Base-by-base conservation (phyloP, 2,888 invertebrate species). In the Phragmatobia fuliginosa region DNA sequence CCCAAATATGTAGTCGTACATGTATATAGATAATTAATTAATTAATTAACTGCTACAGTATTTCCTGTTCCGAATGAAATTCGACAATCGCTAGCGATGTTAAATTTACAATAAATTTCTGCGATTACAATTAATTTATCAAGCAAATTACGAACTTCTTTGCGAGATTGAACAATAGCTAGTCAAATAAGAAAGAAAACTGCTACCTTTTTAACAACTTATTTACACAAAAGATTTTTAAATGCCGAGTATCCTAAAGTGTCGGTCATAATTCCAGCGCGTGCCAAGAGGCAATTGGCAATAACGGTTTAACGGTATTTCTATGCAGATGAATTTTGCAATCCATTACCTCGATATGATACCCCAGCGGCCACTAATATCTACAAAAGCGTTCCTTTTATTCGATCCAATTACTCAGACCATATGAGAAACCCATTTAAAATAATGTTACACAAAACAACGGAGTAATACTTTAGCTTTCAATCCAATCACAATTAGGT, bases 401-500 rank as follows among this genome's bases (percentile, higher is more conserved):
- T 64, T 64, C 28, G 14, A 52, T 60, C 59, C 68, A 62, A 68
- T 68, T 68, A 68, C 68, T 64, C 33, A 45, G 64, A 41, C 36
- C 33, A 45, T 63, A 58, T 56, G n/a, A 25, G 41, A 52, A 64
- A 49, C 36, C 52, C 38, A 60, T 60, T 68, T 60, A 31, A 59
- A 70, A 74, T 33, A 31, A 28, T 64, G 59, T 68, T 59, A 28
- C 62, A 68, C 62, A 69, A 63, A 73, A 82, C 76, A 82, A 82
- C 74, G 62, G 63, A 66, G 75, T 72, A 67, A 73, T 80, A 80
- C 80, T 73, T 82, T 80, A 71, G 66, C 73, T 74, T 77, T 68
- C 75, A 77, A 73, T 81, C 75, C 71, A 77, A 82, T 82, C 78
- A 73, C 80, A 82, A 82, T 82, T 82, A 83, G 70, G 64, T 80